A percentile compares a stretch with the other conserved stretches of the same genome.
Evolutionary conservation across 2,888 invertebrate species (phyloP).

Genomic region (Nemoura dubitans): DNA sequence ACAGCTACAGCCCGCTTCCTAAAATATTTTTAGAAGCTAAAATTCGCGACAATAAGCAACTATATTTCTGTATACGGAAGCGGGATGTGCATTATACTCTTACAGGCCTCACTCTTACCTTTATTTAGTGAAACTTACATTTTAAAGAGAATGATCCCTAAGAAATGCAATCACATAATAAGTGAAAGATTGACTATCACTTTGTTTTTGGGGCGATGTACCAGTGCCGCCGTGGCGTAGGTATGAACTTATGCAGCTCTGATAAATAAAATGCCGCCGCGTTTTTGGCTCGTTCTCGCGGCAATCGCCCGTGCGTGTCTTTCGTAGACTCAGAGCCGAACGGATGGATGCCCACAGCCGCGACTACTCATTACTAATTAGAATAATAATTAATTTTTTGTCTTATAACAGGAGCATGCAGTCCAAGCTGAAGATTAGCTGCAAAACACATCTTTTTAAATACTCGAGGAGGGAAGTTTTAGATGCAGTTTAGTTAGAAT

Average conservation of each 20-base stretch:
- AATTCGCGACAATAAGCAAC: too few relatives aligned
- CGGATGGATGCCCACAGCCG: not conserved
- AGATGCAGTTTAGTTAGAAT: not conserved
- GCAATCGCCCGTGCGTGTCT: not conserved
- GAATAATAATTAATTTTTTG: conserved; percentile 4
- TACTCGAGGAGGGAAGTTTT: not conserved
- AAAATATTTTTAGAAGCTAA: not conserved
- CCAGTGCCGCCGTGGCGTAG: too few relatives aligned
- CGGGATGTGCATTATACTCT: too few relatives aligned
- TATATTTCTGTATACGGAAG: too few relatives aligned
- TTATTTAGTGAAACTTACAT: not conserved
- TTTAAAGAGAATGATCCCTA: not conserved
- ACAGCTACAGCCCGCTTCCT: not conserved
- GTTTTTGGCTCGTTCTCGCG: not conserved
- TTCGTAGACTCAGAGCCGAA: not conserved
- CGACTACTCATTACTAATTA: not conserved
- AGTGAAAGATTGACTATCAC: not conserved
- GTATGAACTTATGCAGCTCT: not conserved
- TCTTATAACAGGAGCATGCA: not conserved
- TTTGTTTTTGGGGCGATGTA: not conserved
- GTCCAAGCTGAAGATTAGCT: not conserved
- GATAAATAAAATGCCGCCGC: not conserved
- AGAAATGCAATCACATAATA: not conserved
- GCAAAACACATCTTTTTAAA: not conserved
- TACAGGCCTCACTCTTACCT: too few relatives aligned